phyloP scores from a whole-genome alignment of 2,797 vertebrate species.

The Centroberyx gerrardi region DNA sequence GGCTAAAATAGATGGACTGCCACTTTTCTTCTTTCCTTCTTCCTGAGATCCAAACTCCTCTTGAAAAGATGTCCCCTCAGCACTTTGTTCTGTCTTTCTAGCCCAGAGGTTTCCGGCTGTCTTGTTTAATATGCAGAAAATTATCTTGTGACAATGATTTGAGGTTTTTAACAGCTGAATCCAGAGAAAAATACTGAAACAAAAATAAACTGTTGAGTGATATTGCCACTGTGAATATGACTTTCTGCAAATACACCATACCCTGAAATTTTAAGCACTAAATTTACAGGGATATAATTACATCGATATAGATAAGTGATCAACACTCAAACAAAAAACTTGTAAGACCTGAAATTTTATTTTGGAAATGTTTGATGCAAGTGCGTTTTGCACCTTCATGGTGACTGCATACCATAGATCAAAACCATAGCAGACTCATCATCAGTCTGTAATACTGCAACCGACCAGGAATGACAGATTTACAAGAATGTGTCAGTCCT shows the following conservation, averaged over 20 bases:
- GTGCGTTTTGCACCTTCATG: constrained; percentile 57
- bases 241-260: not conserved
- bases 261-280: not conserved
- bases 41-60: constrained; percentile 77
- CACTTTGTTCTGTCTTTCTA: constrained; percentile 76
- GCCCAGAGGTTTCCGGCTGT: constrained; percentile 79
- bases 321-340: not conserved
- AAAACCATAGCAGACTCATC: constrained; percentile 19
- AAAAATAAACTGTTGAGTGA: not conserved
- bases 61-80: constrained; percentile 82
- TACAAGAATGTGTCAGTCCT: too few species aligned
- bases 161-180: constrained; percentile 62
- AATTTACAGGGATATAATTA: not conserved
- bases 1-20: constrained; percentile 80
- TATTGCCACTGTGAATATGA: not conserved
- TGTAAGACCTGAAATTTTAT: not conserved
- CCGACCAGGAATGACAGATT: too few species aligned
- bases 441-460: not conserved
- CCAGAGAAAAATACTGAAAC: constrained; percentile 25
- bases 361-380: constrained; percentile 53
- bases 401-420: constrained; percentile 45
- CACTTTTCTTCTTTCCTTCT: constrained; percentile 73
- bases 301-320: not conserved
- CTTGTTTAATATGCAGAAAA: constrained; percentile 82
- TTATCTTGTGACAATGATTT: constrained; percentile 68